phyloP scores from a whole-genome alignment of 2,888 invertebrate genomes.

The Biston betularia region DNA sequence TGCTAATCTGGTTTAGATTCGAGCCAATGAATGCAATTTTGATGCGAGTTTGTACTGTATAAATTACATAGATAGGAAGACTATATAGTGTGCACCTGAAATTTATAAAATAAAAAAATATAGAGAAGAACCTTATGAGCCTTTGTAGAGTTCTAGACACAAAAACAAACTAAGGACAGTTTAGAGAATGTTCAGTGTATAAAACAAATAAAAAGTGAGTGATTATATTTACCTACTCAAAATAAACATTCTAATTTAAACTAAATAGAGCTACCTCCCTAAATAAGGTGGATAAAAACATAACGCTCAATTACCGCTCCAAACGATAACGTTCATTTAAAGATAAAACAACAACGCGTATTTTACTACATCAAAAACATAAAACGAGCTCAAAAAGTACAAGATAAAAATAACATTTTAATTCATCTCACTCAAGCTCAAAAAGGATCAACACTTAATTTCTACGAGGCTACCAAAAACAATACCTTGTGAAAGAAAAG shows the following conservation, averaged over 20 bases:
- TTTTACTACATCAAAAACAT: conserved; percentile 12
- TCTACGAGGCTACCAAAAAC: conserved; percentile 62
- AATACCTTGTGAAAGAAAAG: conserved; percentile 73
- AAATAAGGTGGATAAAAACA: background rate
- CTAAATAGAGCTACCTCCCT: background rate
- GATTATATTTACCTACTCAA: background rate
- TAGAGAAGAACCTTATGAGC: too few relatives aligned
- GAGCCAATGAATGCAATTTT: too few relatives aligned
- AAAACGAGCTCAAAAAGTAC: conserved; percentile 2
- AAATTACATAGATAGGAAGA: too few relatives aligned
- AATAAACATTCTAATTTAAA: background rate
- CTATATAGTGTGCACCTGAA: too few relatives aligned
- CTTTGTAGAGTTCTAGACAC: too few relatives aligned
- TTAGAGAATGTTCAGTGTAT: too few relatives aligned
- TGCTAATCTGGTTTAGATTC: too few relatives aligned
- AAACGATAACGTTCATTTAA: conserved; percentile 2
- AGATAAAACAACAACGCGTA: conserved; percentile 6
- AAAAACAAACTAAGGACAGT: too few relatives aligned
- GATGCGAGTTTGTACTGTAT: too few relatives aligned
- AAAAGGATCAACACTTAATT: conserved; percentile 42
- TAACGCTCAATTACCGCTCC: conserved; percentile 8
- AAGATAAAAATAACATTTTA: conserved; percentile 24
- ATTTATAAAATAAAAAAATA: too few relatives aligned
- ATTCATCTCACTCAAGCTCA: conserved; percentile 33
- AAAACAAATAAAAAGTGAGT: too few relatives aligned